A percentile compares a stretch with the other conserved stretches of the same genome.
These are phyloP conservation scores for Drosophila funebris DNA, from an alignment of 1,140 invertebrate genomes.

Conservation along the genomic window DNA sequence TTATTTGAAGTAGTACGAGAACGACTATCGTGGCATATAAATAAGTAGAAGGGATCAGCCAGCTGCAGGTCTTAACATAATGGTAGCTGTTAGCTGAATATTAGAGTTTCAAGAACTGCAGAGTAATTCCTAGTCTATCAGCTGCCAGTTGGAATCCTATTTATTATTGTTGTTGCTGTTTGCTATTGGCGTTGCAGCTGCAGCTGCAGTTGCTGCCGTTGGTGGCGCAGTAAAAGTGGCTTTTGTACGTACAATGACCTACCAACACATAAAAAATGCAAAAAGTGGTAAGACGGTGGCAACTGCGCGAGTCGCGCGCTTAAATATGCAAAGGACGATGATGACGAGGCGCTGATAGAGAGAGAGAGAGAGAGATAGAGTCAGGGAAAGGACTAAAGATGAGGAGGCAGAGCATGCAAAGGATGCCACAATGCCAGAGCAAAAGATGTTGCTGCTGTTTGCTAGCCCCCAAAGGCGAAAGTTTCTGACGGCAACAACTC, in stretches of 20 bases:
- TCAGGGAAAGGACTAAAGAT: too few relatives aligned
- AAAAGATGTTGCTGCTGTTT: constrained; percentile 61
- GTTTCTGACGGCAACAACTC: constrained; percentile 68
- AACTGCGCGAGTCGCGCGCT: constrained; percentile 65
- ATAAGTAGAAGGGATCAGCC: too few relatives aligned
- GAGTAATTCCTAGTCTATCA: constrained; percentile 6
- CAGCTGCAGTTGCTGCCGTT: constrained; percentile 37
- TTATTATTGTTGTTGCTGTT: constrained; percentile 31
- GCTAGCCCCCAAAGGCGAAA: constrained; percentile 66
- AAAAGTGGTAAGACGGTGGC: constrained; percentile 57
- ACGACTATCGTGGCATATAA: too few relatives aligned
- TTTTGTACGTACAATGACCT: constrained; percentile 84
- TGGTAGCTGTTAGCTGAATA: too few relatives aligned
- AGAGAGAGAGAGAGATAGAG: not conserved
- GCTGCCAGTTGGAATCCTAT: not conserved
- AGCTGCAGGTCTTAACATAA: too few relatives aligned
- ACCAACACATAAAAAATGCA: constrained; percentile 82
- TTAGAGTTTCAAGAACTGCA: not conserved
- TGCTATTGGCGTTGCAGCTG: not conserved
- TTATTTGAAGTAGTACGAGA: too few relatives aligned
- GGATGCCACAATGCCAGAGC: constrained; percentile 41
- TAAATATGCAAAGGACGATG: constrained; percentile 74
- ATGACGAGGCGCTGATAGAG: constrained; percentile 14
- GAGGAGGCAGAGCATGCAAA: not conserved
- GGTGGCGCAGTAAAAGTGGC: constrained; percentile 79